Conservation (phyloP, 2,888 invertebrate genomes). For the Hydrotaea cyrtoneurina region DNA sequence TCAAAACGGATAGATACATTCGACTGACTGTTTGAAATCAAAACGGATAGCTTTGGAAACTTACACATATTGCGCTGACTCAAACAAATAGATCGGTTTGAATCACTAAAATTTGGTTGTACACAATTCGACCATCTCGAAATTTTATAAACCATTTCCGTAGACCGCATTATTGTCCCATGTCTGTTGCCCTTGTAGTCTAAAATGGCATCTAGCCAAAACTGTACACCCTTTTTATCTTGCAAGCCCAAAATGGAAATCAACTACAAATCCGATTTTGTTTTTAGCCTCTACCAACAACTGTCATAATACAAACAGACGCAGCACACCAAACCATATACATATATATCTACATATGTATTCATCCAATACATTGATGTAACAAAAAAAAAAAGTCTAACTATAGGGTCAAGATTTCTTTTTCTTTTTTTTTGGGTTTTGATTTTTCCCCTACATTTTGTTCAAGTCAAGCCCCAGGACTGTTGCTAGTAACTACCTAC, state of each 20-base stretch:
- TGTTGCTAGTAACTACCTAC: slow-evolving; percentile 37
- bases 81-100: no score
- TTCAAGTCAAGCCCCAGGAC: slow-evolving; percentile 23
- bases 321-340: not conserved
- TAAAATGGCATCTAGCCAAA: no score
- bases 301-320: not conserved
- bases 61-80: no score
- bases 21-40: no score
- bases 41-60: no score
- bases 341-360: no score
- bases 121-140: no score
- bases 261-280: slow-evolving; percentile 60
- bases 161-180: no score
- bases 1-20: no score
- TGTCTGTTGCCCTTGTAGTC: no score
- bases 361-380: not conserved
- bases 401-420: slow-evolving; percentile 54
- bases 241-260: not conserved
- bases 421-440: slow-evolving; percentile 35
- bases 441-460: not conserved
- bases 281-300: slow-evolving; percentile 44
- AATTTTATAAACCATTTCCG: no score
- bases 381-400: not conserved
- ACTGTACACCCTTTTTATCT: not conserved
- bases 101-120: no score